phyloP scores from a whole-genome alignment of 2,888 invertebrate genomes.

The Netelia fuscicornis region DNA sequence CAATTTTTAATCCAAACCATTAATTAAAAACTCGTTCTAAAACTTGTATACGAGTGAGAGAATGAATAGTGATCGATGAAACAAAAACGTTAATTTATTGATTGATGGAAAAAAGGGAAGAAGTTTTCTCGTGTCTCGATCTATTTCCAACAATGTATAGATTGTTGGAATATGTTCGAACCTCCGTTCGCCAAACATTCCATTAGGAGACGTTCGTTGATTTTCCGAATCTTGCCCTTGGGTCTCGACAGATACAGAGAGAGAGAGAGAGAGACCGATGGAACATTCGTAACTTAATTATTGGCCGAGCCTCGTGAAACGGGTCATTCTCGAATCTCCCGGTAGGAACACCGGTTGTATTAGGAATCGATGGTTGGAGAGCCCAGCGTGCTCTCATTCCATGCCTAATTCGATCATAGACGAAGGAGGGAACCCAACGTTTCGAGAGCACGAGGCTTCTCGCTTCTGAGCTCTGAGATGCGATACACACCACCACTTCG shows the following conservation, averaged over 20 bases:
- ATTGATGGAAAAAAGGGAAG: too few species aligned
- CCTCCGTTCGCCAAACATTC: too few species aligned
- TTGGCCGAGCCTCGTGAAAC: conserved; percentile 60
- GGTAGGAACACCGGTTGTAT: conserved; percentile 28
- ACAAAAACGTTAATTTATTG: too few species aligned
- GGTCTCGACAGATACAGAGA: not conserved
- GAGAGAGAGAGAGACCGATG: not conserved
- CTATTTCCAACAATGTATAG: too few species aligned
- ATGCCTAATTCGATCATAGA: conserved; percentile 39
- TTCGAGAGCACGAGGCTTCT: conserved; percentile 5
- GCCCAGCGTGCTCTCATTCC: not conserved
- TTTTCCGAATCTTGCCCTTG: not conserved
- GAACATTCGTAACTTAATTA: conserved; percentile 54
- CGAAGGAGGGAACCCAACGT: not conserved
- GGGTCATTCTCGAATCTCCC: conserved; percentile 33
- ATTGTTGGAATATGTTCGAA: too few species aligned
- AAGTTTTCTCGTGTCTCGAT: too few species aligned
- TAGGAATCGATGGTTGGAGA: conserved; percentile 25
- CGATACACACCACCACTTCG: not conserved
- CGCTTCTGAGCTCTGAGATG: not conserved
- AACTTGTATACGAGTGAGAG: too few species aligned
- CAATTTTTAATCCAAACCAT: too few species aligned
- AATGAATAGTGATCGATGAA: too few species aligned
- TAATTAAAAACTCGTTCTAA: too few species aligned
- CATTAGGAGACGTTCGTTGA: not conserved